Evolutionary conservation across 2,113 vertebrate genomes (phyloP).

Genomic region (Cebidichthys violaceus): DNA sequence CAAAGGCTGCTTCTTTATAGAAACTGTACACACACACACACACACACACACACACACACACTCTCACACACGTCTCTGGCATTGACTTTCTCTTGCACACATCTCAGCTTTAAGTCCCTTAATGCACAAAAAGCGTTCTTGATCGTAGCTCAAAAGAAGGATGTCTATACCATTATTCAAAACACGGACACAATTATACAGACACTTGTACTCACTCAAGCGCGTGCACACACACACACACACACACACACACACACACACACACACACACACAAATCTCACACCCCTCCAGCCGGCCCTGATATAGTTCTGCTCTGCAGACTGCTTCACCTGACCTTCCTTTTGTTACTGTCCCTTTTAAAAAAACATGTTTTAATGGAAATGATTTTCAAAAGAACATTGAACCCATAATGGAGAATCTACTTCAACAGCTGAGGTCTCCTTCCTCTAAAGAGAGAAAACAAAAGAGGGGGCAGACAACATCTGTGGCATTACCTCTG

Average conservation of each 20-base stretch:
- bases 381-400: slow-evolving; percentile 89
- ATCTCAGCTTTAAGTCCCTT: slow-evolving; percentile 44
- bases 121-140: slow-evolving; percentile 65
- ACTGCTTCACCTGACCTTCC: slow-evolving; percentile 86
- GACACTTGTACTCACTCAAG: slow-evolving; percentile 53
- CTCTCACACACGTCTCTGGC: background rate
- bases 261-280: slow-evolving; percentile 33
- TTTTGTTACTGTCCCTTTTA: slow-evolving; percentile 84
- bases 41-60: slow-evolving; percentile 13
- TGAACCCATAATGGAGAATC: slow-evolving; percentile 88
- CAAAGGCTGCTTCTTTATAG: slow-evolving; percentile 48
- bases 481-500: slow-evolving; percentile 84
- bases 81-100: slow-evolving; percentile 28
- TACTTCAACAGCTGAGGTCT: slow-evolving; percentile 89
- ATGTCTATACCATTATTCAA: slow-evolving; percentile 75
- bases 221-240: slow-evolving; percentile 5
- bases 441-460: slow-evolving; percentile 81
- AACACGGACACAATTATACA: slow-evolving; percentile 68
- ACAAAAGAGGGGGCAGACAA: slow-evolving; percentile 83
- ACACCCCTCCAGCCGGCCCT: slow-evolving; percentile 75
- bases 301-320: slow-evolving; percentile 78
- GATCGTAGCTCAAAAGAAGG: slow-evolving; percentile 66
- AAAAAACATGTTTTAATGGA: slow-evolving; percentile 88
- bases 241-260: slow-evolving; percentile 41
- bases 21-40: slow-evolving; percentile 25